Conservation (phyloP, 2,888 invertebrate genomes). For the Cantharis rufa region DNA sequence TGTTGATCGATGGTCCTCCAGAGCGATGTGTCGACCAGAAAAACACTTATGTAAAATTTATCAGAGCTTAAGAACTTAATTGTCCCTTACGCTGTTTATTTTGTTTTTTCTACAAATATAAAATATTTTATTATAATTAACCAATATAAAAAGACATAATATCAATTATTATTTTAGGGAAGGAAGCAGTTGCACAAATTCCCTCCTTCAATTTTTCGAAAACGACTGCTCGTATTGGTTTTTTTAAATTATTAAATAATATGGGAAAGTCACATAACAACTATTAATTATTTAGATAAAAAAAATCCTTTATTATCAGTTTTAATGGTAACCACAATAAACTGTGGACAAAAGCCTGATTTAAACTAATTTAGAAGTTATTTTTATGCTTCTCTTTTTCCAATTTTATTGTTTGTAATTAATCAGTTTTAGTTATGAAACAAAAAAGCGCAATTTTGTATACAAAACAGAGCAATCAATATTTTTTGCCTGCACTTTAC, state of each 20-base stretch:
- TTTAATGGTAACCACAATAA: too few species aligned
- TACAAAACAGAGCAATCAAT: not conserved
- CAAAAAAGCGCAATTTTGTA: not conserved
- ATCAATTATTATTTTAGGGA: too few species aligned
- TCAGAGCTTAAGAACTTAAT: not conserved
- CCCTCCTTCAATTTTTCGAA: not conserved
- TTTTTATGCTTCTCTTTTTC: not conserved
- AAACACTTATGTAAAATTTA: constrained; percentile 8
- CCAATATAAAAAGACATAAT: too few species aligned
- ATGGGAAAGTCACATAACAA: too few species aligned
- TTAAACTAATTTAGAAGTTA: not conserved
- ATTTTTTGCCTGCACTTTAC: not conserved
- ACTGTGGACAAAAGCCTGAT: too few species aligned
- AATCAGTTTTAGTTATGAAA: not conserved
- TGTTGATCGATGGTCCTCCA: constrained; percentile 22
- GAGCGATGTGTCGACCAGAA: constrained; percentile 9
- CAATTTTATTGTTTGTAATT: not conserved
- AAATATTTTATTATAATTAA: too few species aligned
- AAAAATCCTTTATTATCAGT: too few species aligned
- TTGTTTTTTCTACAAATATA: too few species aligned
- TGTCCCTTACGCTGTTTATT: not conserved
- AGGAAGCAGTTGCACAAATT: too few species aligned
- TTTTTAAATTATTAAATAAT: too few species aligned
- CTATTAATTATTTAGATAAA: too few species aligned
- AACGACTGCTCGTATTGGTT: too few species aligned